Base-by-base conservation (phyloP, 2,888 invertebrate species). In the Eristalis intricaria region DNA sequence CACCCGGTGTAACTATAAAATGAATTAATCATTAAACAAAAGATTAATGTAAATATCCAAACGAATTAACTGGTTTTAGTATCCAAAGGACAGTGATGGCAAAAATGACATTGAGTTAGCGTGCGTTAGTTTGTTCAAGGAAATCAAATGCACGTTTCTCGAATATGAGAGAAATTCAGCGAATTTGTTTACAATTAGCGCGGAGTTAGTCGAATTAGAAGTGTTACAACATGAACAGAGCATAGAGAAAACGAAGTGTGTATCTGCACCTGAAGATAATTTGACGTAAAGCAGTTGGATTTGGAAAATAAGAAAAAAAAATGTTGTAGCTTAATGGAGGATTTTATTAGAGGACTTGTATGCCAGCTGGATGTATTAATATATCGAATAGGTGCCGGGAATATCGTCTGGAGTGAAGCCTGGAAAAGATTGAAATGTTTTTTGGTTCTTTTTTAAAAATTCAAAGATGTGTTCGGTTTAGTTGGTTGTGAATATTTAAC, bases 401-500 rank as follows among this genome's bases (percentile, higher is more conserved):
- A 92, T 91, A 90, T 92, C 92, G 89, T 90, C 91, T 90, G 91
- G 90, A 90, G 92, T 92, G 90, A 91, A 92, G 90, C 92, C 92
- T 92, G 92, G 90, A 92, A 92, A 75, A 91, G 77, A 89, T 89
- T 89, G 66, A 87, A 87, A 84, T 83, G 79, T 87, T 83, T 83
- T 56, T 78, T 50, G 80, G 71, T 69, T 86, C 78, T 63, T 26
- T 26, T 2, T 26, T 26, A 83, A 60, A 79, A 65, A 40, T 84
- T 68, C 60, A 65, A 22, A 4, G 60, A 77, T 66, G 71, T 38
- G 13, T 23, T 38, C 56, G 26, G 13, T n/a, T 3, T 10, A 2
- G 5, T 26, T 26, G 60, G 4, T 60, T 26, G 26, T 60, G 26
- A 29, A 60, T 60, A 8, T 60, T 50, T 8, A 50, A 19, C 19